These are phyloP conservation scores for Chloroceryle inda DNA, from an alignment of 2,797 vertebrate species.

Conservation along the genomic window DNA sequence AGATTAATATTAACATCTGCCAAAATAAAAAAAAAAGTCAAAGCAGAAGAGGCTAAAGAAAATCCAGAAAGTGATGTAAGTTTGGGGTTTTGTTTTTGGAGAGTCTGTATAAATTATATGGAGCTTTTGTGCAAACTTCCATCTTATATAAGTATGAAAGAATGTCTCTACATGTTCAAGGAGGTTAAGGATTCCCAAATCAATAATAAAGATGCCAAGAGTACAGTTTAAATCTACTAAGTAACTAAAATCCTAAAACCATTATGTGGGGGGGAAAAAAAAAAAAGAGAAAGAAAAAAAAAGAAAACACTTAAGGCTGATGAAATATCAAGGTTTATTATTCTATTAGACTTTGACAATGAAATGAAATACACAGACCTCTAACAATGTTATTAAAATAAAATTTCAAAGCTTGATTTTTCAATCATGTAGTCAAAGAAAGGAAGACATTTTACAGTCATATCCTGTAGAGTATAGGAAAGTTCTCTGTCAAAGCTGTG, in stretches of 20 bases:
- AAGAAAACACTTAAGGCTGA: conserved; percentile 59
- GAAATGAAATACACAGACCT: conserved; percentile 52
- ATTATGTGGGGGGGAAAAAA: neutral
- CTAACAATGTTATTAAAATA: conserved; percentile 63
- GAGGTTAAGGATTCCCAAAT: conserved; percentile 24
- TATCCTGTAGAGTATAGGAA: conserved; percentile 45
- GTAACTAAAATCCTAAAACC: conserved; percentile 52
- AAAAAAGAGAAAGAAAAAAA: neutral
- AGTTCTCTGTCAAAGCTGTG: conserved; percentile 32
- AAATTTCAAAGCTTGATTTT: conserved; percentile 70
- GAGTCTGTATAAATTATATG: neutral
- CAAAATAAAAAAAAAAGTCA: neutral
- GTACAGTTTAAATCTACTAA: conserved; percentile 55
- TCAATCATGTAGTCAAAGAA: conserved; percentile 50
- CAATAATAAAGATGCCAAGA: conserved; percentile 33
- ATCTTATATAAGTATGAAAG: neutral
- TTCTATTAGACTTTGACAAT: conserved; percentile 64
- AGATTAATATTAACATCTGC: neutral
- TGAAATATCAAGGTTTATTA: conserved; percentile 68
- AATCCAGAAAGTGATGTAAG: neutral
- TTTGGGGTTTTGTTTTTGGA: neutral
- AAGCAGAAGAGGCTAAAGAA: neutral
- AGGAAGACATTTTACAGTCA: conserved; percentile 43
- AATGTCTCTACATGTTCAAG: neutral
- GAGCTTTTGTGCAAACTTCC: conserved; percentile 20